Evolutionary conservation across 2,113 vertebrate species (phyloP), one percentile per base, ranked within the genome.

Genomic region (Sander vitreus): DNA sequence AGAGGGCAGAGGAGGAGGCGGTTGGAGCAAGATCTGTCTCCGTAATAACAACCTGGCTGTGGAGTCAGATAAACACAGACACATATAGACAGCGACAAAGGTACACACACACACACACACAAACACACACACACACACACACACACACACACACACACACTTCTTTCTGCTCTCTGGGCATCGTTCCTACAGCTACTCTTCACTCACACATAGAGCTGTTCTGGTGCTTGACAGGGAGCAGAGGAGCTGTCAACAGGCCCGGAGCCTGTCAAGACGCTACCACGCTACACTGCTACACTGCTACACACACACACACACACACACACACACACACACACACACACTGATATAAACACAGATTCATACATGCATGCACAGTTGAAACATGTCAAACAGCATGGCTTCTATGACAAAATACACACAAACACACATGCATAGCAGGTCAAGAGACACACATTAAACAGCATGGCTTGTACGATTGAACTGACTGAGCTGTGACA

Each of bases 191-290:
- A 85, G 74, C 82, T 72, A 76, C 90, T 88, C 87, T 74, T 93
- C 90, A 91, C 88, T 91, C 76, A 89, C 93, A 92, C 91, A 80
- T 88, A 65, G 81, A 93, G 86, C 81, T 87, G 85, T 90, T 94
- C 86, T 91, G 59, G 19, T 69, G 85, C 85, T 80, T 93, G 93
- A 94, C 89, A 54, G 82, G 85, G 85, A 93, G 88, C 90, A 92
- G 92, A 91, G 79, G 89, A 88, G 83, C 93, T 94, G 92, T 94
- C 91, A 90, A 76, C 93, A 92, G 89, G 81, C 73, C 82, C 68
- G 10, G 73, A 83, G 75, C 73, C 85, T 90, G 88, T 88, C 77
- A 81, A 84, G 89, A 84, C 5, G 60, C 80, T 80, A 73, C 70
- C 73, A 84, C 15, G 25, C 81, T 80, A 57, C 71, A 76, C 55